A percentile compares a stretch with the other conserved stretches of the same genome.
Conservation (phyloP, 2,888 invertebrate species). For the Drosophila anomalata region DNA sequence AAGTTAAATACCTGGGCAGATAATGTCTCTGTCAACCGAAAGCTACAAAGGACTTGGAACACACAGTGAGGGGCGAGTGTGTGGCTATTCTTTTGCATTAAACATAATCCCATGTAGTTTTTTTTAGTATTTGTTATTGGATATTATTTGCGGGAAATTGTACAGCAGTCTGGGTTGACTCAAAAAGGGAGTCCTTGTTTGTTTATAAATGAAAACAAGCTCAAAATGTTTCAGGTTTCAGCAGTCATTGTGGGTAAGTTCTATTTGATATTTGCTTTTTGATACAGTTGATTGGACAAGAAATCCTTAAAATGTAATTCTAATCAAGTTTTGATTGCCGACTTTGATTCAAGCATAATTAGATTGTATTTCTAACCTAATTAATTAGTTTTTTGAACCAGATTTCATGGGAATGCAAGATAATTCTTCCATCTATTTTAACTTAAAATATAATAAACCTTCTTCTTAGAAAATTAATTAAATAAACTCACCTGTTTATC, state of each 20-base stretch:
- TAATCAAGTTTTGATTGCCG: neutral
- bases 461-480: neutral
- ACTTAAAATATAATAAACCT: no score
- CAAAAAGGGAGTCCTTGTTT: neutral
- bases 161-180: neutral
- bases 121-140: neutral
- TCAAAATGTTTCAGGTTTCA: neutral
- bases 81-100: neutral
- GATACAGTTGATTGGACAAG: neutral
- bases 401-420: no score
- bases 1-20: conserved; percentile 25
- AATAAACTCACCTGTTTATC: conserved; percentile 91
- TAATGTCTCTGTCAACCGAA: neutral
- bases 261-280: neutral
- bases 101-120: neutral
- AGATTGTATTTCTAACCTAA: no score
- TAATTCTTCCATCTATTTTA: no score
- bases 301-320: neutral
- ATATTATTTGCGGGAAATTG: neutral
- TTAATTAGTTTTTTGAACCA: no score
- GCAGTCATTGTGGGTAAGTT: neutral
- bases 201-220: neutral
- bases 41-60: neutral
- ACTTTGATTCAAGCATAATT: neutral
- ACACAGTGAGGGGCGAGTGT: no score